Conservation (phyloP, 2,888 invertebrate genomes). For the Euspilapteryx auroguttella region DNA sequence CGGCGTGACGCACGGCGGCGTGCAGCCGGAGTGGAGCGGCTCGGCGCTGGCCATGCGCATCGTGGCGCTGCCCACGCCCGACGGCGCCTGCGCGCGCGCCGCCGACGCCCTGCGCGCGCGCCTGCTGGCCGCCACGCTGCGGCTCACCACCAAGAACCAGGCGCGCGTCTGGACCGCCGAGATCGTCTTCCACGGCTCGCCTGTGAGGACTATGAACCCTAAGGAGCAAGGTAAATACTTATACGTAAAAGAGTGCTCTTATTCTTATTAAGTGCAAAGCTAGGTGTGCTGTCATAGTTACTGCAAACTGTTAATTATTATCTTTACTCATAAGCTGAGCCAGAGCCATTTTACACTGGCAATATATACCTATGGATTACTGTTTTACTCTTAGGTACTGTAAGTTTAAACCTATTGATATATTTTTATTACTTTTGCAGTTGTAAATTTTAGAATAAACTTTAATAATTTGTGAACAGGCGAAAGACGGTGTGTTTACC, state of each 20-base stretch:
- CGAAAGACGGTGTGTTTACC: constrained; percentile 83
- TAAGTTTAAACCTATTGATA: too few species aligned
- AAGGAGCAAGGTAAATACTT: constrained; percentile 76
- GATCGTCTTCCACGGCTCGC: constrained; percentile 83
- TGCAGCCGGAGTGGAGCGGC: constrained; percentile 91
- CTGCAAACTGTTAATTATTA: too few species aligned
- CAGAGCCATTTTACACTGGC: too few species aligned
- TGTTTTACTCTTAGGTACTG: too few species aligned
- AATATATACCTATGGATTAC: too few species aligned
- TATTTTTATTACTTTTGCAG: too few species aligned
- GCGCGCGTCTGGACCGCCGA: constrained; percentile 87
- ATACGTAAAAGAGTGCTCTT: too few species aligned
- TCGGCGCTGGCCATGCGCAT: constrained; percentile 81
- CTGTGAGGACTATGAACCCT: constrained; percentile 75
- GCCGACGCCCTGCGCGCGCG: constrained; percentile 75
- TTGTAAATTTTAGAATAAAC: too few species aligned
- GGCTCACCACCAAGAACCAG: constrained; percentile 78
- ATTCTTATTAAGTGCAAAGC: too few species aligned
- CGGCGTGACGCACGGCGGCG: constrained; percentile 88
- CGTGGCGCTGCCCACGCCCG: constrained; percentile 73
- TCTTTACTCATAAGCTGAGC: too few species aligned
- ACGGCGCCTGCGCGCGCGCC: constrained; percentile 44
- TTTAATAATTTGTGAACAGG: too few species aligned
- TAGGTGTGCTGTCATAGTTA: too few species aligned
- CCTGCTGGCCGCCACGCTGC: constrained; percentile 80